Evolutionary conservation across 1,140 invertebrate species (phyloP).

Genomic region (Pachypeltis micranthus): DNA sequence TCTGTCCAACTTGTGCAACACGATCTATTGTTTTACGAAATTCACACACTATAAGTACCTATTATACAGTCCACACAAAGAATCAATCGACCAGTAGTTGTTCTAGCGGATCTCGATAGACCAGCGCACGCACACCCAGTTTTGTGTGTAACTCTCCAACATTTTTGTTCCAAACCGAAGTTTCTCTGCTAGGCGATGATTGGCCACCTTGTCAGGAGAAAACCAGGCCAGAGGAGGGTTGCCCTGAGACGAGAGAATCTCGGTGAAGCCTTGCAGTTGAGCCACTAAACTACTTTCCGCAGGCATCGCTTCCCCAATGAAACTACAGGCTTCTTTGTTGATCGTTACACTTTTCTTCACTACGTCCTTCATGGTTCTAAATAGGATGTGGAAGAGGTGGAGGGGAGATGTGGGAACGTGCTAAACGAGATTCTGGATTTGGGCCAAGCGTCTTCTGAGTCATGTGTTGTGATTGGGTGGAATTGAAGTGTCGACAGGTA

Average conservation of each 20-base stretch:
- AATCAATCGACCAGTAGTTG: too few species aligned
- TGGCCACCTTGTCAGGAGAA: constrained; percentile 43
- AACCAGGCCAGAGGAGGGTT: constrained; percentile 65
- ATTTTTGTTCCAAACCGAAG: constrained; percentile 75
- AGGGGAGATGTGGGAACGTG: constrained; percentile 50
- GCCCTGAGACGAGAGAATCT: constrained; percentile 45
- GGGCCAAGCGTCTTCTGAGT: constrained; percentile 68
- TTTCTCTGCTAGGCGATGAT: constrained; percentile 55
- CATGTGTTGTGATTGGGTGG: constrained; percentile 50
- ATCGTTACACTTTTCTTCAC: constrained; percentile 42
- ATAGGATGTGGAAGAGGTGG: constrained; percentile 49
- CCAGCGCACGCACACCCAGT: too few species aligned
- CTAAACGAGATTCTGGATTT: constrained; percentile 50
- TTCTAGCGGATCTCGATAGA: too few species aligned
- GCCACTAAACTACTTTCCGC: constrained; percentile 34
- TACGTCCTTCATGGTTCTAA: constrained; percentile 44
- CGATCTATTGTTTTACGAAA: too few species aligned
- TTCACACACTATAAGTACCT: too few species aligned
- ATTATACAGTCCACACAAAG: too few species aligned
- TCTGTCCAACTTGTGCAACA: too few species aligned
- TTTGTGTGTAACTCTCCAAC: too few species aligned
- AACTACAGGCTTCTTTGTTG: constrained; percentile 41
- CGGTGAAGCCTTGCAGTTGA: constrained; percentile 48
- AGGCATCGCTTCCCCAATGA: constrained; percentile 32
- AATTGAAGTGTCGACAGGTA: constrained; percentile 57